Evolutionary conservation across 2,113 vertebrate genomes (phyloP).

Genomic region (Zosterops pallidus): DNA sequence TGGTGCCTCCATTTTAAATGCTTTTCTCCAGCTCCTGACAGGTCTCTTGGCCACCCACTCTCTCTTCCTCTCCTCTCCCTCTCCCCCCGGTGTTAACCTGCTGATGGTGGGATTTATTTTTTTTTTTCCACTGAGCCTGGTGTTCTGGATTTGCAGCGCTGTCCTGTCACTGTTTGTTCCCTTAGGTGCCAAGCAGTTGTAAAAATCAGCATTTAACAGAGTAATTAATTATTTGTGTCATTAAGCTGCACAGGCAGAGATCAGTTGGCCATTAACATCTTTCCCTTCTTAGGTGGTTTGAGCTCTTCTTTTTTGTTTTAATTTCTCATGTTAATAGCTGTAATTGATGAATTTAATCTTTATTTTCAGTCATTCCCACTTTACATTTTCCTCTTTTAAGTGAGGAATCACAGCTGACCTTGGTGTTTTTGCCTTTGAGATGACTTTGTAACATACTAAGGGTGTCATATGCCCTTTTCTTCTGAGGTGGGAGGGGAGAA

Average conservation of each 20-base stretch:
- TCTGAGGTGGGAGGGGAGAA: not conserved
- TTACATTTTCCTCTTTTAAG: not conserved
- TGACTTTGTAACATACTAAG: not conserved
- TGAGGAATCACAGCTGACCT: not conserved
- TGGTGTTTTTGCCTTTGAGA: not conserved
- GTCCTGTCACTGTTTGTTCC: conserved; percentile 60
- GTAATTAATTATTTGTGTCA: not conserved
- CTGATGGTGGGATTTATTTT: not conserved
- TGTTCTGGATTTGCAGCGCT: conserved; percentile 48
- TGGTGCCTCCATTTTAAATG: conserved; percentile 28
- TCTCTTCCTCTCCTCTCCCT: conserved; percentile 13
- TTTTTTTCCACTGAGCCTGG: not conserved
- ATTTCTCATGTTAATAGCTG: not conserved
- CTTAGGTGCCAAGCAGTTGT: conserved; percentile 59
- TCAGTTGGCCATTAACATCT: not conserved
- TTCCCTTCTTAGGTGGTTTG: conserved; percentile 60
- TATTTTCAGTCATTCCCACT: not conserved
- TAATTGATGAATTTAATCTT: not conserved
- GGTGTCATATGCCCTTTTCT: not conserved
- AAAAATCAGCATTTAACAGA: conserved; percentile 31
- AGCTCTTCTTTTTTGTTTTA: not conserved
- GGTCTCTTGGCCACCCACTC: not conserved
- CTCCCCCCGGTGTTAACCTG: not conserved
- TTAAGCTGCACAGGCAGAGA: not conserved
- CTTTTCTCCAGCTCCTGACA: conserved; percentile 27